Conservation (phyloP, 2,113 vertebrate species). For the Apteryx mantelli region DNA sequence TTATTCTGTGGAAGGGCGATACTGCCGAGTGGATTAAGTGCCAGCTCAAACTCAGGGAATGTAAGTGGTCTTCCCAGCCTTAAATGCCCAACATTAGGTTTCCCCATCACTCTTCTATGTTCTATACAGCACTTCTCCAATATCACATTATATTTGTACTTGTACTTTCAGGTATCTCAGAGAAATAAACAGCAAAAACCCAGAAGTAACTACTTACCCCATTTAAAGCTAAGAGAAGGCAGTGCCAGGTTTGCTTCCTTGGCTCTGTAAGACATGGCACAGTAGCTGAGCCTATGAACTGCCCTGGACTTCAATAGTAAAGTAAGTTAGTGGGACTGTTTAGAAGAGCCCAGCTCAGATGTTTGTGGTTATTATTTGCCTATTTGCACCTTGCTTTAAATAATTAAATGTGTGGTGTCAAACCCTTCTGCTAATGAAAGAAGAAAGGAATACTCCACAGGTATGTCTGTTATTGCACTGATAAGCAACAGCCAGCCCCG, state of each 20-base stretch:
- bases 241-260: not conserved
- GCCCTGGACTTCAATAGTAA: not conserved
- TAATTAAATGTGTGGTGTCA: not conserved
- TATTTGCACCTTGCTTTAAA: conserved; percentile 9
- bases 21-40: not conserved
- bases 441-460: not conserved
- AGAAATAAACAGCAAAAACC: not conserved
- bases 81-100: not conserved
- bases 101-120: not conserved
- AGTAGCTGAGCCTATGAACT: not conserved
- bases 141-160: not conserved
- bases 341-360: not conserved
- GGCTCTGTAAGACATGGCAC: not conserved
- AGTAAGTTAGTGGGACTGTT: not conserved
- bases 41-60: not conserved
- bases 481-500: not conserved
- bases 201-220: not conserved
- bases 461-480: not conserved
- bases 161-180: not conserved
- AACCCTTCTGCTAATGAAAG: not conserved
- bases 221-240: not conserved
- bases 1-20: not conserved
- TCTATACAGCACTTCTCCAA: not conserved
- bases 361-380: not conserved
- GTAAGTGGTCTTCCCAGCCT: not conserved